Base-by-base conservation (phyloP, 2,888 invertebrate species). In the Rhagium mordax region DNA sequence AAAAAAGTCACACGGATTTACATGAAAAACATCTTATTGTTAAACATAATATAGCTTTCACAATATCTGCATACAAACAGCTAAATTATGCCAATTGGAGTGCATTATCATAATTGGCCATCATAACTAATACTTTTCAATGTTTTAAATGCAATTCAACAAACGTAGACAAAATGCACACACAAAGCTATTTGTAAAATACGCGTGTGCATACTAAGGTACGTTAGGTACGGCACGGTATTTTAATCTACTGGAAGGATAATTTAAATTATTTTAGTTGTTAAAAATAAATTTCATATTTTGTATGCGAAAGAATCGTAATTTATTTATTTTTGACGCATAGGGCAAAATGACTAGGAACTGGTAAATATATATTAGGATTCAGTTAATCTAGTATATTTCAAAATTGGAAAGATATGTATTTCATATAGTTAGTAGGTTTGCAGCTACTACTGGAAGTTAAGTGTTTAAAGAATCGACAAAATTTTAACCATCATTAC, bases 81-180 rank as follows among this genome's bases (percentile, higher is more conserved):
- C 66, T 71, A 59, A 71, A 78, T 79, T 79, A 80, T 78, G 68
- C 79, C 74, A 74, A 78, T 74, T 41, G 70, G 59, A 66, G 57
- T 60, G 49, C 69, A 80, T 80, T 80, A 79, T 72, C 78, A 79
- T 80, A 80, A 80, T 80, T 80, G 80, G 60, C 72, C 53, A 71
- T 76, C 70, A 70, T 67, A 74, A 72, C 68, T 73, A 73, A 75
- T 72, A 62, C 75, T 49, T n/a, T 75, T 69, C 33, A 61, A 69
- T 70, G 70, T 70, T 70, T 53, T 47, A 10, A 55, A 70, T 70
- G 60, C 70, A 53, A 21, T 51, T 6, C 70, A 70, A 27, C 66
- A 67, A 55, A 57, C 15, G 55, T 47, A 57, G 57, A 41, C 24
- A 47, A 57, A 21, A 67, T 57, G 57, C 55, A 57, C 57, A 57